Percentiles rank a stretch among this genome's conserved stretches.
phyloP scores from a whole-genome alignment of 2,888 invertebrate species.

The Megalurothrips usitatus region DNA sequence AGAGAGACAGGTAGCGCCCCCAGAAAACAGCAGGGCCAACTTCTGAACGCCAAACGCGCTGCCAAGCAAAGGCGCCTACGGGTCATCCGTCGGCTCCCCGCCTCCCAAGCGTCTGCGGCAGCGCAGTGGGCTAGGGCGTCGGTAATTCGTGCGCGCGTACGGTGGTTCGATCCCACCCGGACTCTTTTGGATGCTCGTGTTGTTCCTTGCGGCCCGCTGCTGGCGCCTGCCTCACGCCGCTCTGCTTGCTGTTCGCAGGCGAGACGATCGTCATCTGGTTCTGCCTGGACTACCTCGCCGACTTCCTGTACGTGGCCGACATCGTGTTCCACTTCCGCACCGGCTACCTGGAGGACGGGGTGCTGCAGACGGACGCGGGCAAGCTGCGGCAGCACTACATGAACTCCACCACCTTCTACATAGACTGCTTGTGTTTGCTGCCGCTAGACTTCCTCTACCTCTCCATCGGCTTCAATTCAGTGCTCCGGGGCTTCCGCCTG shows the following conservation, averaged over 20 bases:
- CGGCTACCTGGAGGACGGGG: constrained; percentile 95
- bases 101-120: too few relatives aligned
- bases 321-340: constrained; percentile 97
- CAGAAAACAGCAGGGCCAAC: too few relatives aligned
- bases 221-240: background rate
- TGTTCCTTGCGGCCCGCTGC: too few relatives aligned
- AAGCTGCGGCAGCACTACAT: constrained; percentile 95
- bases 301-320: constrained; percentile 92
- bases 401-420: constrained; percentile 97
- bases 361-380: constrained; percentile 89
- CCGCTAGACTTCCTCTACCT: constrained; percentile 97
- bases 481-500: constrained; percentile 89
- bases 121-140: too few relatives aligned
- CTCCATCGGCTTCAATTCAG: constrained; percentile 95
- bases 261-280: constrained; percentile 93
- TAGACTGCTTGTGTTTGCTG: constrained; percentile 95
- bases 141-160: too few relatives aligned
- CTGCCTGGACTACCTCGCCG: constrained; percentile 93
- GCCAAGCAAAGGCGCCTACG: too few relatives aligned
- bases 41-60: too few relatives aligned
- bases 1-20: too few relatives aligned
- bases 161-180: too few relatives aligned
- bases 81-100: too few relatives aligned
- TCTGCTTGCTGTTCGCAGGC: constrained; percentile 49
- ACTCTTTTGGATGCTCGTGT: too few relatives aligned